Evolutionary conservation across 1,140 invertebrate genomes (phyloP).

Genomic region (Ridgeia piscesae): DNA sequence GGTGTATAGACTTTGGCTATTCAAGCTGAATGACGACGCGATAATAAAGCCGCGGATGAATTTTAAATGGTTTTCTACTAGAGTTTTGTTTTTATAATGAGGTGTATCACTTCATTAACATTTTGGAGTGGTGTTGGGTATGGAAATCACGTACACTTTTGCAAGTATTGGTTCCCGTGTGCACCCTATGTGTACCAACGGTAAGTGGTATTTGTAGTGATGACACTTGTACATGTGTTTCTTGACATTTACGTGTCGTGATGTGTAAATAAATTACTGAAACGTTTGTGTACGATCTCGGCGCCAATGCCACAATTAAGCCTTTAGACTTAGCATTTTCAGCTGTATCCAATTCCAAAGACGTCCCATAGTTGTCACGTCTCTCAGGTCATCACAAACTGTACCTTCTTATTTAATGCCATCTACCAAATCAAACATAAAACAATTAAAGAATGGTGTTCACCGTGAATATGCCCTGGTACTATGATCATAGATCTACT

Average conservation of each 20-base stretch:
- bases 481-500: too few species aligned
- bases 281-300: not conserved
- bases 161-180: not conserved
- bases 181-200: not conserved
- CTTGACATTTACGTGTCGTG: not conserved
- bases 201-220: not conserved
- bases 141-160: not conserved
- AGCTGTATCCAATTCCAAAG: too few species aligned
- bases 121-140: not conserved
- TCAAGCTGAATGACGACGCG: too few species aligned
- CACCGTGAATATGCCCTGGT: too few species aligned
- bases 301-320: too few species aligned
- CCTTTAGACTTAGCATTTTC: too few species aligned
- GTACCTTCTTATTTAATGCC: too few species aligned
- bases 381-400: too few species aligned
- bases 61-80: not conserved
- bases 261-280: not conserved
- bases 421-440: too few species aligned
- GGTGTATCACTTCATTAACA: not conserved
- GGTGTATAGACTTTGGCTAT: too few species aligned
- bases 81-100: not conserved
- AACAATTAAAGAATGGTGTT: too few species aligned
- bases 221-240: not conserved
- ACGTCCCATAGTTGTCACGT: too few species aligned
- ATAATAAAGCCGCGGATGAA: not conserved